Evolutionary conservation across 2,113 vertebrate genomes (phyloP).

Genomic region (Myotis yumanensis): DNA sequence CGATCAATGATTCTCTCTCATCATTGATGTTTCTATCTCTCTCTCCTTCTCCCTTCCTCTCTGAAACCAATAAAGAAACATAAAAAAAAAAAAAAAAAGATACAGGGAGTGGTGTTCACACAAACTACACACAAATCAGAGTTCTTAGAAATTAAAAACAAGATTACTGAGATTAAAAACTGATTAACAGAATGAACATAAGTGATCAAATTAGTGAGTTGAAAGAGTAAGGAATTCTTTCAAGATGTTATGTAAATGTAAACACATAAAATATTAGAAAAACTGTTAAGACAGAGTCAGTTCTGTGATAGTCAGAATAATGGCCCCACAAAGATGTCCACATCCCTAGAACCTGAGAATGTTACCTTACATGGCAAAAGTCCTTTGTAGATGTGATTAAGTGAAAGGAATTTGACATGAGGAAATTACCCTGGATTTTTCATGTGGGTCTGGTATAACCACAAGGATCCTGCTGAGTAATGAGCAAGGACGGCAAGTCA

Average conservation of each 20-base stretch:
- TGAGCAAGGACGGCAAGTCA: neutral
- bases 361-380: neutral
- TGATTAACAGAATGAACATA: neutral
- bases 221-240: constrained; percentile 14
- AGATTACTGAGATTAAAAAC: constrained; percentile 17
- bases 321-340: neutral
- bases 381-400: neutral
- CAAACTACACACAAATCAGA: neutral
- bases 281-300: neutral
- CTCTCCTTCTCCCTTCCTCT: no score
- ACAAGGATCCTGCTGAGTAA: neutral
- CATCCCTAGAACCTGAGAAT: neutral
- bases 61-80: no score
- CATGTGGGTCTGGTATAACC: neutral
- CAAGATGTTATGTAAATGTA: neutral
- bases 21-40: no score
- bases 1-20: no score
- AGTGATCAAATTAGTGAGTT: neutral
- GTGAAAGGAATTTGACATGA: neutral
- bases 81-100: no score
- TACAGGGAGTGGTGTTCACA: neutral
- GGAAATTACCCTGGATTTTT: neutral
- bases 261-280: neutral
- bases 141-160: constrained; percentile 32
- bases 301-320: neutral